Conservation (phyloP, 2,888 invertebrate genomes). For the Hyalella azteca region DNA sequence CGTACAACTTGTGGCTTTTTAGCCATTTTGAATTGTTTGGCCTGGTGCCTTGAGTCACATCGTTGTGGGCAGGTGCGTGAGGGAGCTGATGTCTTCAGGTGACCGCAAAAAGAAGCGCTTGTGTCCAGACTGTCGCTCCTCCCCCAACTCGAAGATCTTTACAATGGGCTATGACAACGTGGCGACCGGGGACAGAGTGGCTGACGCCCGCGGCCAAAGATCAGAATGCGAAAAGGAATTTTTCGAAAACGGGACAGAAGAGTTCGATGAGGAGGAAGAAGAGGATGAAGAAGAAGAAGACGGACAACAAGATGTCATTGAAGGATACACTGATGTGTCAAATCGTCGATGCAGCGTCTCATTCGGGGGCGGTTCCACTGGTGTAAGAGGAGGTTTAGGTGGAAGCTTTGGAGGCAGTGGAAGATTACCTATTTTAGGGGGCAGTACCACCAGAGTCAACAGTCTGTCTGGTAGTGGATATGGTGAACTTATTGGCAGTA, state of each 20-base stretch:
- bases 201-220: not conserved
- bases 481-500: not conserved
- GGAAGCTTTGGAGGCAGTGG: slow-evolving; percentile 34
- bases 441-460: slow-evolving; percentile 22
- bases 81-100: slow-evolving; percentile 71
- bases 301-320: not conserved
- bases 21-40: no score
- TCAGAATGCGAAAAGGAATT: slow-evolving; percentile 30
- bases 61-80: slow-evolving; percentile 72
- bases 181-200: slow-evolving; percentile 46
- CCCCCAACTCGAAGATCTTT: slow-evolving; percentile 72
- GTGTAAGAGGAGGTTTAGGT: slow-evolving; percentile 22
- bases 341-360: slow-evolving; percentile 30
- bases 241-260: slow-evolving; percentile 16
- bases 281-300: slow-evolving; percentile 15
- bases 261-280: slow-evolving; percentile 18
- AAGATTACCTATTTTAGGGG: slow-evolving; percentile 18
- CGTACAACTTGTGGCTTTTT: no score
- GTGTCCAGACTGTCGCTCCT: slow-evolving; percentile 75
- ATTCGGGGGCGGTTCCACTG: slow-evolving; percentile 5
- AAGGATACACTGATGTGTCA: not conserved
- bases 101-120: slow-evolving; percentile 72
- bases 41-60: no score
- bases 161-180: slow-evolving; percentile 66
- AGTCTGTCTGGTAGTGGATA: slow-evolving; percentile 18